These are phyloP conservation scores for Alosa alosa DNA, from an alignment of 2,113 vertebrate genomes.

Conservation along the genomic window DNA sequence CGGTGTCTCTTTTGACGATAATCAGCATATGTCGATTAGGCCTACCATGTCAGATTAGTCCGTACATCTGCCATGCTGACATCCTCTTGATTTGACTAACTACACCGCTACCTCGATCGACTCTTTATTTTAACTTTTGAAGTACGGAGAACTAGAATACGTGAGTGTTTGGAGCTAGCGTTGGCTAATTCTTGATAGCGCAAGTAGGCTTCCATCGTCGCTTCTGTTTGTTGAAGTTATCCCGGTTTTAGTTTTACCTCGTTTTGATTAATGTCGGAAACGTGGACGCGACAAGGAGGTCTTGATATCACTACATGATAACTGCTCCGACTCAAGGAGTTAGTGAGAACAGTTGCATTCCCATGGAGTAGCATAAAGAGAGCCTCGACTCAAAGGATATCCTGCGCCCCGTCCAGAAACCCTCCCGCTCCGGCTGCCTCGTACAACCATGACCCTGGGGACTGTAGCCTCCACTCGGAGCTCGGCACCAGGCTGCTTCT, in stretches of 20 bases:
- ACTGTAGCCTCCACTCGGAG: slow-evolving; percentile 60
- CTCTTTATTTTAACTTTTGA: background rate
- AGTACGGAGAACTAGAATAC: background rate
- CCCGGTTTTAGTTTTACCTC: background rate
- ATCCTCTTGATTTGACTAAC: background rate
- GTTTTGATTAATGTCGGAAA: slow-evolving; percentile 9
- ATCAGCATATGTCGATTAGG: slow-evolving; percentile 18
- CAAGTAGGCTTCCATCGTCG: background rate
- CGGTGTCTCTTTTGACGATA: background rate
- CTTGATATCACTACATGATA: background rate
- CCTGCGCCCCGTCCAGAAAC: slow-evolving; percentile 9
- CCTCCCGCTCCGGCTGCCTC: background rate
- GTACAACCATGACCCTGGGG: slow-evolving; percentile 74
- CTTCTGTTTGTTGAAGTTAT: background rate
- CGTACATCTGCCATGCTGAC: background rate
- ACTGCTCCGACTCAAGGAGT: background rate
- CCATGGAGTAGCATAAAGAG: slow-evolving; percentile 19
- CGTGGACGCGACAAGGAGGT: background rate
- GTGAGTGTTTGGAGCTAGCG: background rate
- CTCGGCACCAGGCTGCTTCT: slow-evolving; percentile 65
- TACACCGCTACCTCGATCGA: background rate
- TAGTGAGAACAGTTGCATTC: background rate
- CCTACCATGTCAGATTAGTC: background rate
- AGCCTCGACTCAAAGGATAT: slow-evolving; percentile 42
- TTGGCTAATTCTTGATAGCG: background rate